phyloP scores from a whole-genome alignment of 2,113 vertebrate species.

The Alligator sinensis region DNA sequence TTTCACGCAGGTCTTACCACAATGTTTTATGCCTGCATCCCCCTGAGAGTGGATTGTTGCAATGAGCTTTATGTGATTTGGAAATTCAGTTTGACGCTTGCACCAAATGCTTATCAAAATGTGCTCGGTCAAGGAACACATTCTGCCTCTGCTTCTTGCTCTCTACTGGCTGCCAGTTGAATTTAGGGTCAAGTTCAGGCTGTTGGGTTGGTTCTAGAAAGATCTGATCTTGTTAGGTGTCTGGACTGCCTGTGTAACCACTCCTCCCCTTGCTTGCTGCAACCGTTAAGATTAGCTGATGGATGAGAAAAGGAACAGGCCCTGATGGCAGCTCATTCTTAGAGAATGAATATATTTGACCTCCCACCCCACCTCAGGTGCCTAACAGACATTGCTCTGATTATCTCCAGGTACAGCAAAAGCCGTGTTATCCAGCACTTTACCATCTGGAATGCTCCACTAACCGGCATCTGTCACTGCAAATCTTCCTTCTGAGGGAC shows the following conservation, averaged over 20 bases:
- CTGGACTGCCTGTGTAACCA: neutral
- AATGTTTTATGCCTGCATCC: neutral
- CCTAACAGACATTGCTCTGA: too few species aligned
- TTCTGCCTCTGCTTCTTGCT: neutral
- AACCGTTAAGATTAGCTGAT: neutral
- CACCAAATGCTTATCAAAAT: neutral
- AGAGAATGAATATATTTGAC: too few species aligned
- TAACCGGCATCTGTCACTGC: too few species aligned
- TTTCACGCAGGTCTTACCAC: accelerated
- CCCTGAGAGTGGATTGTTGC: neutral
- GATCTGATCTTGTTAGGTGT: neutral
- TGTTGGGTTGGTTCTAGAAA: neutral
- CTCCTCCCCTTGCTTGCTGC: neutral
- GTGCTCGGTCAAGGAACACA: neutral
- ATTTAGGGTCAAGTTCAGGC: neutral
- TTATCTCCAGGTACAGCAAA: too few species aligned
- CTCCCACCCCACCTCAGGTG: too few species aligned
- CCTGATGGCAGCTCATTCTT: too few species aligned
- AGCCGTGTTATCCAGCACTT: too few species aligned
- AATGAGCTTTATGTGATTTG: neutral
- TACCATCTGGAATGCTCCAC: too few species aligned
- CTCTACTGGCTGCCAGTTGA: neutral
- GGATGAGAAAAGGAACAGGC: neutral
- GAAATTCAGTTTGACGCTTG: neutral
- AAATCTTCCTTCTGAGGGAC: too few species aligned